Evolutionary conservation across 2,113 vertebrate genomes (phyloP).

Genomic region (Mustela nigripes): DNA sequence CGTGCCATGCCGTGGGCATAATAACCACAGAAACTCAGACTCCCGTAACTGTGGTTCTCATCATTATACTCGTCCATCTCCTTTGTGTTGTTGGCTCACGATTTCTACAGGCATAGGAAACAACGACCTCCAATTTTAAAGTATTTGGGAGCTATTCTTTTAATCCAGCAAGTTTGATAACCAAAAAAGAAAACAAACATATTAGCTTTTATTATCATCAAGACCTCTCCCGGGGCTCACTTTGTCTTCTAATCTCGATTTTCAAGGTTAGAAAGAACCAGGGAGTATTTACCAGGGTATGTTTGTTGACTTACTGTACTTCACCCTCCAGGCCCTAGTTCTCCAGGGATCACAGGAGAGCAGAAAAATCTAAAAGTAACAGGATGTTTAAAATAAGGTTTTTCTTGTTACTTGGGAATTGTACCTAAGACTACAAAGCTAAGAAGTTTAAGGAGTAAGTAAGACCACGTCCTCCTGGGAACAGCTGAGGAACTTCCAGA

Average conservation of each 20-base stretch:
- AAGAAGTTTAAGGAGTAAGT: not conserved
- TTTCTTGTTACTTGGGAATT: slow-evolving; percentile 37
- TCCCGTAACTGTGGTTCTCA: not conserved
- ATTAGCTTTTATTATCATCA: not conserved
- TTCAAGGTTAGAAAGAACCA: not conserved
- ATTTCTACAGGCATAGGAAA: not conserved
- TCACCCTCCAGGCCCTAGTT: not conserved
- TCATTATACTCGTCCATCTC: not conserved
- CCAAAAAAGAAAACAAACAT: not conserved
- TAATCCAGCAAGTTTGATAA: not conserved
- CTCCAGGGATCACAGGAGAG: not conserved
- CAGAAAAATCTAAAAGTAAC: not conserved
- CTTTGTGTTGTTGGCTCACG: not conserved
- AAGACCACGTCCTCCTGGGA: not conserved
- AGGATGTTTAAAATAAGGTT: not conserved
- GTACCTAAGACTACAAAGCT: not conserved
- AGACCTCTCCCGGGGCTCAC: not conserved
- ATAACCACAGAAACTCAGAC: not conserved
- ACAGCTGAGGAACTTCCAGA: not conserved
- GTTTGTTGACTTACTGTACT: not conserved
- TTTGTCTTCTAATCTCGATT: not conserved
- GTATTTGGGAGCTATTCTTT: not conserved
- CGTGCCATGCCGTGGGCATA: no score
- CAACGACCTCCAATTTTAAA: not conserved
- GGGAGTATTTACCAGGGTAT: no score